Percentiles rank a stretch among this genome's conserved stretches.
phyloP scores from a whole-genome alignment of 2,113 vertebrate genomes.

The Pelvicachromis taeniatus region DNA sequence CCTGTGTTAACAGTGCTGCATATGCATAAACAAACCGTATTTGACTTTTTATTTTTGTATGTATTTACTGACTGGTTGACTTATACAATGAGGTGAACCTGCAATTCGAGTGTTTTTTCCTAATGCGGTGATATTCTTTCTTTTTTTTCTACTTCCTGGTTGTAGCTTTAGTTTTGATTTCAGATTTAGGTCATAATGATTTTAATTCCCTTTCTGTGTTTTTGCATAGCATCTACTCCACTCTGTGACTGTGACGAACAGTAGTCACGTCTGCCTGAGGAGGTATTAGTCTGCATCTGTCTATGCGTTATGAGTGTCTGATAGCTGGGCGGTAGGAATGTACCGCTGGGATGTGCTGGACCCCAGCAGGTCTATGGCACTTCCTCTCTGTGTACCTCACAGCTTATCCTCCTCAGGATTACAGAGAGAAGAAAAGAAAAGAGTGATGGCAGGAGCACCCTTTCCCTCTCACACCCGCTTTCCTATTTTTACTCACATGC shows the following conservation, averaged over 20 bases:
- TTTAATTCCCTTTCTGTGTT: not conserved
- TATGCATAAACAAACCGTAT: not conserved
- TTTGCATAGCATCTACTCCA: not conserved
- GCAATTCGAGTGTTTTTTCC: not conserved
- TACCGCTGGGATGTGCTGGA: constrained; percentile 58
- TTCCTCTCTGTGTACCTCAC: constrained; percentile 76
- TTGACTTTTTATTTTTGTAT: not conserved
- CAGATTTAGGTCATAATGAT: not conserved
- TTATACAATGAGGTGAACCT: not conserved
- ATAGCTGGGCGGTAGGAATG: constrained; percentile 60
- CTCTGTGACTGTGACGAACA: not conserved
- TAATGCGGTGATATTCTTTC: not conserved
- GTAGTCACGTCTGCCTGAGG: not conserved
- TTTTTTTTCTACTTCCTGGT: not conserved
- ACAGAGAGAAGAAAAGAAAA: constrained; percentile 71
- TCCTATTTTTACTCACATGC: constrained; percentile 33
- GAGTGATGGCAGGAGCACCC: constrained; percentile 59
- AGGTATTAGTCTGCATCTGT: constrained; percentile 3
- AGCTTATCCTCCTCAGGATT: constrained; percentile 77
- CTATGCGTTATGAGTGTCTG: not conserved
- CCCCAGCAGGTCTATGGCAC: constrained; percentile 68
- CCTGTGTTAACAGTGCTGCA: not conserved
- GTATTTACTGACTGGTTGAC: not conserved
- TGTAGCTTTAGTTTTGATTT: not conserved
- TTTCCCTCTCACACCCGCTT: constrained; percentile 38